phyloP scores from a whole-genome alignment of 2,888 invertebrate species.

The Pollenia angustigena region DNA sequence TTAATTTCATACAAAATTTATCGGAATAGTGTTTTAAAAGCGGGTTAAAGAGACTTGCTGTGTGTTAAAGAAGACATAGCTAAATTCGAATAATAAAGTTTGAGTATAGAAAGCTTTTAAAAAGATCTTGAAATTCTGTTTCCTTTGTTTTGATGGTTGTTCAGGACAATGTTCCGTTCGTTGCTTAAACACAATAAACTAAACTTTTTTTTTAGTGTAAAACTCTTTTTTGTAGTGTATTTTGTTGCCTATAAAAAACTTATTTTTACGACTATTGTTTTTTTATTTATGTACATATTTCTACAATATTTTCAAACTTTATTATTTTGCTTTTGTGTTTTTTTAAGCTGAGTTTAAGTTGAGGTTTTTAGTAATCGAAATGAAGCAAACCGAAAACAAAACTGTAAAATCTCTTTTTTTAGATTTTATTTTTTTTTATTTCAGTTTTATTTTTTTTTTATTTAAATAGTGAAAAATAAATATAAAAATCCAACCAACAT shows the following conservation, averaged over 20 bases:
- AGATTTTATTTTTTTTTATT: conserved; percentile 2
- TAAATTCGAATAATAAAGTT: no score
- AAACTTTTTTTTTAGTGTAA: not conserved
- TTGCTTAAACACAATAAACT: no score
- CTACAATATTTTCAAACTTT: conserved; percentile 33
- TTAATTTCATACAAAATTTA: no score
- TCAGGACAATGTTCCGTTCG: no score
- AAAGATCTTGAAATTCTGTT: no score
- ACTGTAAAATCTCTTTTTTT: conserved; percentile 24
- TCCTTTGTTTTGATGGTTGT: no score
- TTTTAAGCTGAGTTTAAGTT: conserved; percentile 9
- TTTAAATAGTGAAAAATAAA: conserved; percentile 37
- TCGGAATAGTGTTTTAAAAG: no score
- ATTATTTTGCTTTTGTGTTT: not conserved
- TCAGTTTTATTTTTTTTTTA: conserved; percentile 41
- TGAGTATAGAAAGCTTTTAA: no score
- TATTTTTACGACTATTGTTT: conserved; percentile 44
- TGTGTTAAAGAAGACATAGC: no score
- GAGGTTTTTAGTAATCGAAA: conserved; percentile 10
- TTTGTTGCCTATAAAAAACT: conserved; percentile 3
- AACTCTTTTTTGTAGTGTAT: conserved; percentile 11
- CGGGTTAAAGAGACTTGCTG: no score
- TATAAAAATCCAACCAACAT: conserved; percentile 26
- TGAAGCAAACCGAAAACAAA: conserved; percentile 6
- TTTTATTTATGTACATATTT: not conserved